phyloP scores from a whole-genome alignment of 2,113 vertebrate species.

The Merops nubicus region DNA sequence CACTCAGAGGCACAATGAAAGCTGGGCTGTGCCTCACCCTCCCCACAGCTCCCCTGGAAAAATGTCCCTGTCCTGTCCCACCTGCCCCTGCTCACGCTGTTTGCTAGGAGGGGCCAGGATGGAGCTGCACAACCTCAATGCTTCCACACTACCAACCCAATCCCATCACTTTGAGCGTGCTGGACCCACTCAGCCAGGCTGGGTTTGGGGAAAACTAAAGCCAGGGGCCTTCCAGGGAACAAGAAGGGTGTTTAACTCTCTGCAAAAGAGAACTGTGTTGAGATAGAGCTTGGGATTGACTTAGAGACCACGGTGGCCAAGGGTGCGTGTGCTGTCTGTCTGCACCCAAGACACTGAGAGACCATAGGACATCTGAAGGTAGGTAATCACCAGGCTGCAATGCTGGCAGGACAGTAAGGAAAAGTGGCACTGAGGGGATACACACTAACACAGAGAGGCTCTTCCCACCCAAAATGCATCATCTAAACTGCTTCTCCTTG shows the following conservation, averaged over 20 bases:
- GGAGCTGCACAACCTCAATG: not conserved
- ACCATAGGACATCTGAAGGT: not conserved
- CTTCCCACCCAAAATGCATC: not conserved
- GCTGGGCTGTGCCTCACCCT: not conserved
- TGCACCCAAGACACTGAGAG: not conserved
- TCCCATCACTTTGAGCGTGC: not conserved
- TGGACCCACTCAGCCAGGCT: not conserved
- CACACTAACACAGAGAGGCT: not conserved
- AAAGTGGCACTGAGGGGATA: not conserved
- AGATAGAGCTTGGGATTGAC: not conserved
- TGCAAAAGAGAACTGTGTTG: not conserved
- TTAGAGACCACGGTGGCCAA: not conserved
- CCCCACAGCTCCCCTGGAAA: not conserved
- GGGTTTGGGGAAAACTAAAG: not conserved
- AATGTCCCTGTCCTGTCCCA: not conserved
- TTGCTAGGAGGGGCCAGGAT: not conserved
- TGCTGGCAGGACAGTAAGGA: not conserved
- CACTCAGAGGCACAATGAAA: not conserved
- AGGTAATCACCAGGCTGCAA: not conserved
- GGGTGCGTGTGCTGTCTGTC: not conserved
- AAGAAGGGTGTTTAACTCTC: not conserved
- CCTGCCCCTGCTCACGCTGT: not conserved
- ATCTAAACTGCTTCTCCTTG: not conserved
- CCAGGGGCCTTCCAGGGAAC: not conserved
- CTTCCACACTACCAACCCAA: not conserved